Percentiles rank a stretch among this genome's conserved stretches.
Conservation (phyloP, 2,888 invertebrate species). For the Lordiphosa andalusiaca region DNA sequence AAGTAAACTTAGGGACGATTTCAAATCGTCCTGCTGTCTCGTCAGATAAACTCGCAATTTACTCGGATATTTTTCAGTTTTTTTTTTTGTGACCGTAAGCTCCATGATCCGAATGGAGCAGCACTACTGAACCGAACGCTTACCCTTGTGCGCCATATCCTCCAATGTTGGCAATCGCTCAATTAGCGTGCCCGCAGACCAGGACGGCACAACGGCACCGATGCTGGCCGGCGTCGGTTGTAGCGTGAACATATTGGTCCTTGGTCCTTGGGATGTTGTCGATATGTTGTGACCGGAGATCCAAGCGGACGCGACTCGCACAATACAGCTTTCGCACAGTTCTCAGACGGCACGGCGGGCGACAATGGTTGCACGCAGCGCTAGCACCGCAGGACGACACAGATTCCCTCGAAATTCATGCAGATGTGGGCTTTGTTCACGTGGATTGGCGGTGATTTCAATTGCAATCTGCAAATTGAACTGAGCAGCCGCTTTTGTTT, state of each 20-base stretch:
- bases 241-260: constrained; percentile 82
- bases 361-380: constrained; percentile 31
- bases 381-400: constrained; percentile 23
- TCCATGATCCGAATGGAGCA: too few relatives aligned
- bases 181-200: constrained; percentile 88
- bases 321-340: constrained; percentile 7
- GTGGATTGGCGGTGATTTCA: neutral
- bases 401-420: constrained; percentile 18
- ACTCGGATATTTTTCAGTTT: too few relatives aligned
- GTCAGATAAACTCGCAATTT: too few relatives aligned
- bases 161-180: constrained; percentile 86
- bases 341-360: constrained; percentile 32
- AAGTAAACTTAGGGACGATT: too few relatives aligned
- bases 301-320: neutral
- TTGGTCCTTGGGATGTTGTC: neutral
- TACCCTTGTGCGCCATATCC: constrained; percentile 93
- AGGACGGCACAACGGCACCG: constrained; percentile 89
- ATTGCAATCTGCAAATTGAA: constrained; percentile 10
- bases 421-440: constrained; percentile 29
- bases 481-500: constrained; percentile 43
- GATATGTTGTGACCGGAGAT: neutral
- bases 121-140: constrained; percentile 49
- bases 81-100: too few relatives aligned
- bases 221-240: constrained; percentile 91
- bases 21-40: too few relatives aligned